Base-by-base conservation (phyloP, 2,113 vertebrate species). In the Rhizomys pruinosus region DNA sequence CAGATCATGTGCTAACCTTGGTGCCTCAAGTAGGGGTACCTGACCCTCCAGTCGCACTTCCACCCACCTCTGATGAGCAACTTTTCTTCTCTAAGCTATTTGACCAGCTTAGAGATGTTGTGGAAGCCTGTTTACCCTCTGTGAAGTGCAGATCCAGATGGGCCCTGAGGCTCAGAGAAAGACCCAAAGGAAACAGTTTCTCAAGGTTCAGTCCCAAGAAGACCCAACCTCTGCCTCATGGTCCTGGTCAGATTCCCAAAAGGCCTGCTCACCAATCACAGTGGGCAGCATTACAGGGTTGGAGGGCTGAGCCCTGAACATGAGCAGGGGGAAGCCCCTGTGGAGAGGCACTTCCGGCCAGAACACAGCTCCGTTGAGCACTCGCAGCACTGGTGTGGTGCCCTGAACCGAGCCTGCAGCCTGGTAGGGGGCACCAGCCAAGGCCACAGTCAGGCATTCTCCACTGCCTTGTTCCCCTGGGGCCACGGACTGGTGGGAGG, bases 341-440 rank as follows among this genome's bases (percentile, higher is more conserved):
- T 42, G 86, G 44, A 99, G 98, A 0, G 98, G 98, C 69, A 99
- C 98, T 0, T 98, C 98, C 25, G 99, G 99, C 88, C 98, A 96
- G 97, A 99, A 99, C 93, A 97, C 91, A 42, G 99, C 98, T 76
- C 98, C 98, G 0, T 97, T 98, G 95, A 99, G 97, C 52, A 98
- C 97, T 95, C 96, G 88, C 82, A 99, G 97, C 82, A 99, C 98
- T 0, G 99, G 99, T 0, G 93, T 97, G n/a, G 98, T 98, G 27
- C 98, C 99, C 93, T 98, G 99, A 87, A 99, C 98, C 0, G 97
- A 98, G 22, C 99, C 99, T 0, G 71, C 95, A 0, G 96, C 98
- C 92, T 96, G 98, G 93, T 97, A 98, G 1, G 97, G 97, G 89
- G 97, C 97, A 74, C 98, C 98, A 8, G 93, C 93, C 84, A 98